These are phyloP conservation scores for Pseudomyrmex flavicornis DNA, from an alignment of 1,140 invertebrate genomes.

Conservation along the genomic window DNA sequence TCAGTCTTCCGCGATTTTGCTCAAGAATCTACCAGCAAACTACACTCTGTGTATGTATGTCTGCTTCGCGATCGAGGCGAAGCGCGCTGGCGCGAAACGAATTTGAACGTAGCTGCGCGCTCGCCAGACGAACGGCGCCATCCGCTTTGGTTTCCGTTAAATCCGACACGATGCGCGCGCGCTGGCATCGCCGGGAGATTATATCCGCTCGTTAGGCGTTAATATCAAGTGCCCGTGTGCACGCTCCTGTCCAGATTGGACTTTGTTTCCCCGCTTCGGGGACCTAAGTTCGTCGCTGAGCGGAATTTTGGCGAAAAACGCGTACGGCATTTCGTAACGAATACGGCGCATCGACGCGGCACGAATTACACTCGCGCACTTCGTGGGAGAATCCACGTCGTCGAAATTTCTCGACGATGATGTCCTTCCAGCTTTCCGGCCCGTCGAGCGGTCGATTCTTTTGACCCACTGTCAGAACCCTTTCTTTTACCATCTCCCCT, in stretches of 20 bases:
- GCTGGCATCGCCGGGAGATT: slow-evolving; percentile 21
- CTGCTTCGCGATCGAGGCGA: slow-evolving; percentile 27
- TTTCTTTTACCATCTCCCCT: not conserved
- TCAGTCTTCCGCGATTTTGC: not conserved
- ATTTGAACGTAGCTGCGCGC: slow-evolving; percentile 29
- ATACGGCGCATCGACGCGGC: slow-evolving; percentile 14
- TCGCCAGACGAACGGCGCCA: slow-evolving; percentile 27
- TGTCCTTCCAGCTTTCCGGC: slow-evolving; percentile 63
- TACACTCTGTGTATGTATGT: no score
- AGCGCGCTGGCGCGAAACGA: slow-evolving; percentile 40
- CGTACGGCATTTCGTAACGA: no score
- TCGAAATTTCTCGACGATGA: slow-evolving; percentile 46
- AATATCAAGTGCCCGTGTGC: slow-evolving; percentile 10
- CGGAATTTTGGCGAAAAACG: slow-evolving; percentile 19
- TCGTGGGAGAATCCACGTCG: slow-evolving; percentile 60
- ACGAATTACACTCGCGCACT: not conserved
- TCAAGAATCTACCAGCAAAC: not conserved
- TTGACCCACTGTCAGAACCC: slow-evolving; percentile 55
- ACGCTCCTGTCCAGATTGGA: not conserved
- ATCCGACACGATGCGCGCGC: slow-evolving; percentile 12
- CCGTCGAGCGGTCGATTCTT: slow-evolving; percentile 45
- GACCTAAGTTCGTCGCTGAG: not conserved
- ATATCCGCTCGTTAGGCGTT: slow-evolving; percentile 32
- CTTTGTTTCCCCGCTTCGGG: not conserved
- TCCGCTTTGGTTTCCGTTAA: slow-evolving; percentile 17